Conservation (phyloP, 2,113 vertebrate genomes). For the Tupaia chinensis region DNA sequence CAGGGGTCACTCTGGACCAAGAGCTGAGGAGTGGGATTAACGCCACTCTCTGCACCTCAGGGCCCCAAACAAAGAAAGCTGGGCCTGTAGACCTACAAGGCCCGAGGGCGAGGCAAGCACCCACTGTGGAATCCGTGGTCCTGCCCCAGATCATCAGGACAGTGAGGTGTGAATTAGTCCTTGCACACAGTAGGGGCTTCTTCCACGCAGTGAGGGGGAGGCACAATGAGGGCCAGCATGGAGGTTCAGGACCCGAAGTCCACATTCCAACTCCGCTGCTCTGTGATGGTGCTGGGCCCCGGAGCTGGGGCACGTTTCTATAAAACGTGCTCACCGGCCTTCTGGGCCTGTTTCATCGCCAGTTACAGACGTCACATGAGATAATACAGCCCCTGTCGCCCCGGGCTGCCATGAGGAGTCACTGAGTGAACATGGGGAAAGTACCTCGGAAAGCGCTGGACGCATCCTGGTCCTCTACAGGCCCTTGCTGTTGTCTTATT, state of each 20-base stretch:
- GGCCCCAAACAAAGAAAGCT: not conserved
- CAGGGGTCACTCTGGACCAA: not conserved
- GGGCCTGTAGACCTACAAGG: not conserved
- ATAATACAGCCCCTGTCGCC: fast-evolving
- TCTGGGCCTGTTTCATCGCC: too few relatives aligned
- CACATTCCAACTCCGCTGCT: not conserved
- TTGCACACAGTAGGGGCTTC: not conserved
- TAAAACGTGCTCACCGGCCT: too few relatives aligned
- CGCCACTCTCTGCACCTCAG: not conserved
- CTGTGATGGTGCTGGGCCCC: too few relatives aligned
- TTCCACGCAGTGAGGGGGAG: not conserved
- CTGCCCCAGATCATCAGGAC: too few relatives aligned
- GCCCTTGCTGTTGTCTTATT: not conserved
- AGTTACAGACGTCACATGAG: fast-evolving
- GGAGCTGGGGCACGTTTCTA: too few relatives aligned
- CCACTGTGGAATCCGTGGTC: not conserved
- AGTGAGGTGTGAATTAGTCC: too few relatives aligned
- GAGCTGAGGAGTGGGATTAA: not conserved
- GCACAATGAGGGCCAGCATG: too few relatives aligned
- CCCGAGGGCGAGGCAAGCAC: not conserved
- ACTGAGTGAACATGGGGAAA: fast-evolving
- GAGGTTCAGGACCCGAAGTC: not conserved
- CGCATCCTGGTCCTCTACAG: fast-evolving
- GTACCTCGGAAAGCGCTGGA: not conserved
- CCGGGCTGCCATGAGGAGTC: too few relatives aligned